Evolutionary conservation across 1,140 invertebrate genomes (phyloP), one percentile per base, ranked within the genome.

Genomic region (Drosophila oshimai): DNA sequence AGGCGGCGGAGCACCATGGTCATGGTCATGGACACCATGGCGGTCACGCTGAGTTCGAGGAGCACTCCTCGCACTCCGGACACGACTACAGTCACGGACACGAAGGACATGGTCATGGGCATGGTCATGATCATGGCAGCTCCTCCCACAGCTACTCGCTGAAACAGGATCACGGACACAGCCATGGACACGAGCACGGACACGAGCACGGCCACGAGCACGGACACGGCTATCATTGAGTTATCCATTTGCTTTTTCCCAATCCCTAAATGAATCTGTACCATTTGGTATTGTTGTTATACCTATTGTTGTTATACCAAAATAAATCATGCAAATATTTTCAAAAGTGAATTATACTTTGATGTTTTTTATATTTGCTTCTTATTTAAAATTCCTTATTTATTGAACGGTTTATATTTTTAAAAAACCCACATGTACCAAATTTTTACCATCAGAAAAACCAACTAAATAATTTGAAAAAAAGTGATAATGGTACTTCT

Each of bases 301-400:
- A 80, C 44, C 50, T 9, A 58, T 74, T 83, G 72, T 74, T 74
- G 53, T 74, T 74, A 65, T 53, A 71, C 53, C 44, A 51, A 34
- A 87, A 74, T 87, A 80, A 87, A 87, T 28, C 44, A 28, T 42
- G 79, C 80, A 84, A 86, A 39, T 10, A 51, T 68, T 81, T 81
- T 80, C 51, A 47, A 83, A 77, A 62, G 49, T 39, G 58, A 81
- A 83, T 10, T 3, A 5, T 0, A 17, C 13, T 17, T 28, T 5
- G n/a, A 13, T 3, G n/a, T n/a, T n/a, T n/a, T 45, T 26, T 10
- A 10, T 10, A 12, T 12, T 9, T 37, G 6, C n/a, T n/a, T n/a
- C n/a, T n/a, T n/a, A n/a, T n/a, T 20, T n/a, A 1, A 36, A 36
- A 36, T 3, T n/a, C n/a, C n/a, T n/a, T n/a, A n/a, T n/a, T n/a